Evolutionary conservation across 1,140 invertebrate species (phyloP).

Genomic region (Mamestra configurata): DNA sequence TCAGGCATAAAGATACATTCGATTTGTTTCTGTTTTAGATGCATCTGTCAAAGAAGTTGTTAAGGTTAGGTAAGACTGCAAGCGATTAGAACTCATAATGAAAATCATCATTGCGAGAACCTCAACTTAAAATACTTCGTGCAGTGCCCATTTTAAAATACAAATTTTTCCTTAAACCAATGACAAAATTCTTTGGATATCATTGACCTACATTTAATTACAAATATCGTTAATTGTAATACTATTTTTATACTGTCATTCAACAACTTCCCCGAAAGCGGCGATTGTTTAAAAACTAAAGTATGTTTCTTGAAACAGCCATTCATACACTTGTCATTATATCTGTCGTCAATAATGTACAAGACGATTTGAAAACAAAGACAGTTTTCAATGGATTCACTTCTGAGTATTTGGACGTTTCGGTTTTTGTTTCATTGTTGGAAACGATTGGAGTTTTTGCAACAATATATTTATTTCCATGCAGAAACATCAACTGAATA

Average conservation of each 20-base stretch:
- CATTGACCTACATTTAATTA: too few species aligned
- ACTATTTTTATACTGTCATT: not conserved
- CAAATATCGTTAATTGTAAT: too few species aligned
- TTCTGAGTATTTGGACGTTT: slow-evolving; percentile 1
- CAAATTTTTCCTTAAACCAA: too few species aligned
- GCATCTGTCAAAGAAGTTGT: not conserved
- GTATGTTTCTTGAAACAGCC: not conserved
- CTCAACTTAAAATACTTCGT: too few species aligned
- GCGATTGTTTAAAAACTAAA: slow-evolving; percentile 15
- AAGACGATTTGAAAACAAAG: not conserved
- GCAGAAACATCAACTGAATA: not conserved
- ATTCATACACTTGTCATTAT: not conserved
- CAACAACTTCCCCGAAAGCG: not conserved
- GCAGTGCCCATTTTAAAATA: too few species aligned
- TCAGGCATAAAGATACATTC: not conserved
- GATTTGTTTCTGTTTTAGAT: not conserved
- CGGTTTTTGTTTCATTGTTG: not conserved
- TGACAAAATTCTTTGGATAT: too few species aligned
- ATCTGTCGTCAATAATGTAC: too few species aligned
- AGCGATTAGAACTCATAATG: too few species aligned
- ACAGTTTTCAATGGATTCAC: slow-evolving; percentile 5
- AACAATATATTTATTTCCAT: too few species aligned
- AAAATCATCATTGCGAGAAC: too few species aligned
- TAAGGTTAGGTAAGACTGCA: not conserved
- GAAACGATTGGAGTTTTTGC: not conserved